Evolutionary conservation across 2,113 vertebrate species (phyloP).

Genomic region (Gallinago media): DNA sequence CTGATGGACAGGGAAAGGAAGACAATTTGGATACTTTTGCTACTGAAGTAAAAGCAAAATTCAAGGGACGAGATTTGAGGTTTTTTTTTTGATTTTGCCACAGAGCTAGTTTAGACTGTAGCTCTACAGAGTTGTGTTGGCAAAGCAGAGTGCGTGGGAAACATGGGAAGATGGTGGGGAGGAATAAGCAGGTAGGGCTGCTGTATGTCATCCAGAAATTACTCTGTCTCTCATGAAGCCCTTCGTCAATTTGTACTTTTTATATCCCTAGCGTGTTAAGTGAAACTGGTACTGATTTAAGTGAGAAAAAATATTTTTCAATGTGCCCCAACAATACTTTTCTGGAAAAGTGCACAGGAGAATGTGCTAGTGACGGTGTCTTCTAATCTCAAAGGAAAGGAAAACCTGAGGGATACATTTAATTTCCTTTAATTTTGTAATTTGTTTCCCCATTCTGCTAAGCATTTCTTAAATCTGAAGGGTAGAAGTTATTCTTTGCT

Average conservation of each 20-base stretch:
- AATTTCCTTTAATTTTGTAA: neutral
- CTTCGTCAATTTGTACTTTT: neutral
- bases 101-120: neutral
- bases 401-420: rapidly evolving
- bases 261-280: neutral
- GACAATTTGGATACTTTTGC: neutral
- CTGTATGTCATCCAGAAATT: neutral
- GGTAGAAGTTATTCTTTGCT: neutral
- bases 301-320: neutral
- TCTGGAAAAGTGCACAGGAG: neutral
- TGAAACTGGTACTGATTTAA: neutral
- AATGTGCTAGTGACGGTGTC: neutral
- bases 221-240: rapidly evolving
- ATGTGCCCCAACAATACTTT: neutral
- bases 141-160: neutral
- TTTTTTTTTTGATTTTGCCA: rapidly evolving
- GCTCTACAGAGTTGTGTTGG: neutral
- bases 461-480: neutral
- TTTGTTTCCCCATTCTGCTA: neutral
- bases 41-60: neutral
- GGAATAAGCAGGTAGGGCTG: neutral
- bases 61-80: neutral
- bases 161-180: rapidly evolving
- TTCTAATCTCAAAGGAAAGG: neutral
- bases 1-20: neutral